phyloP scores from a whole-genome alignment of 2,113 vertebrate genomes.

The Notiomystis cincta region DNA sequence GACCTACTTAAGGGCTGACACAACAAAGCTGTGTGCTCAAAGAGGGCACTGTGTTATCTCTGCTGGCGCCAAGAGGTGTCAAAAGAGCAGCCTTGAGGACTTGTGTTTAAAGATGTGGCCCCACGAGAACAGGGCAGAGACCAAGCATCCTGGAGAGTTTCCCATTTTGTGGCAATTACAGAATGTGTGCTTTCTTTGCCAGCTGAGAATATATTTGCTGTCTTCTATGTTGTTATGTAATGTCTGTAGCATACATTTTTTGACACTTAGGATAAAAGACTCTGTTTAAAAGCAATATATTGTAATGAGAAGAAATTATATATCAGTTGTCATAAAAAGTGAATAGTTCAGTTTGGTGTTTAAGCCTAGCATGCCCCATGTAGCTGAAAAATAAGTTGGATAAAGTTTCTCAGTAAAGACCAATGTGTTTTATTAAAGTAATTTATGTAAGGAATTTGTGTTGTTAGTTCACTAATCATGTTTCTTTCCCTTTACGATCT shows the following conservation, averaged over 20 bases:
- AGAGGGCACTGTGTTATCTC: not conserved
- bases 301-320: not conserved
- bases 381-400: not conserved
- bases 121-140: not conserved
- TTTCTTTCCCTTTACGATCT: not conserved
- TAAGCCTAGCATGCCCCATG: not conserved
- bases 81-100: not conserved
- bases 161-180: not conserved
- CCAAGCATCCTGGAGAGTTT: not conserved
- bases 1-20: not conserved
- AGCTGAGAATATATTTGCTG: not conserved
- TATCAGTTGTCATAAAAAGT: not conserved
- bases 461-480: not conserved
- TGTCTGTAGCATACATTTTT: not conserved
- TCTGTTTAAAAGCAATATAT: not conserved
- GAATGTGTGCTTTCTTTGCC: not conserved
- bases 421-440: not conserved
- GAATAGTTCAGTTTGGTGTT: not conserved
- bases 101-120: not conserved
- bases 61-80: not conserved
- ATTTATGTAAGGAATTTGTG: not conserved
- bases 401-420: not conserved
- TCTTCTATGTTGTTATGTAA: not conserved
- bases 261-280: not conserved
- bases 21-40: not conserved